phyloP scores from a whole-genome alignment of 2,888 invertebrate genomes.

The Linyphia triangularis region DNA sequence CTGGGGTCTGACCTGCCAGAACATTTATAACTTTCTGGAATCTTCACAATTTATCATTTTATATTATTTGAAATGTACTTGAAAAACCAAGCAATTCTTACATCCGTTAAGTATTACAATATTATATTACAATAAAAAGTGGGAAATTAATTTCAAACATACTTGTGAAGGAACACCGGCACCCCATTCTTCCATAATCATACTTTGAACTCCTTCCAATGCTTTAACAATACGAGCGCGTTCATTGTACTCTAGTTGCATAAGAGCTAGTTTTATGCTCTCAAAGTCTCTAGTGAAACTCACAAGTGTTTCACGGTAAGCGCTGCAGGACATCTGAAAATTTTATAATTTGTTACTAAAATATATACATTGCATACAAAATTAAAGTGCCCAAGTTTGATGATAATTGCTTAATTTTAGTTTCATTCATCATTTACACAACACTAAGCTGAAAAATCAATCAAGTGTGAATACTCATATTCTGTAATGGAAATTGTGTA shows the following conservation, averaged over 20 bases:
- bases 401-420: no score
- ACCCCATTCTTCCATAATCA: conserved; percentile 93
- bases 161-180: conserved; percentile 89
- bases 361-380: no score
- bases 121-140: conserved; percentile 3
- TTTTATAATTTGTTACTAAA: no score
- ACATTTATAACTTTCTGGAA: no score
- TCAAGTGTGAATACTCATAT: no score
- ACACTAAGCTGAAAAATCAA: no score
- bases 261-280: conserved; percentile 86
- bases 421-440: no score
- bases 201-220: conserved; percentile 87
- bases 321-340: conserved; percentile 80
- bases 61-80: neutral
- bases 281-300: conserved; percentile 94
- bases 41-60: no score
- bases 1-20: no score
- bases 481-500: no score
- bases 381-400: no score
- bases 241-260: conserved; percentile 89
- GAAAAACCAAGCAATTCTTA: neutral
- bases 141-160: conserved; percentile 71
- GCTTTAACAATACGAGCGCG: conserved; percentile 91
- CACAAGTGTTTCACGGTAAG: conserved; percentile 82
- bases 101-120: neutral